Evolutionary conservation across 2,113 vertebrate species (phyloP).

Genomic region (Cottus gobio): DNA sequence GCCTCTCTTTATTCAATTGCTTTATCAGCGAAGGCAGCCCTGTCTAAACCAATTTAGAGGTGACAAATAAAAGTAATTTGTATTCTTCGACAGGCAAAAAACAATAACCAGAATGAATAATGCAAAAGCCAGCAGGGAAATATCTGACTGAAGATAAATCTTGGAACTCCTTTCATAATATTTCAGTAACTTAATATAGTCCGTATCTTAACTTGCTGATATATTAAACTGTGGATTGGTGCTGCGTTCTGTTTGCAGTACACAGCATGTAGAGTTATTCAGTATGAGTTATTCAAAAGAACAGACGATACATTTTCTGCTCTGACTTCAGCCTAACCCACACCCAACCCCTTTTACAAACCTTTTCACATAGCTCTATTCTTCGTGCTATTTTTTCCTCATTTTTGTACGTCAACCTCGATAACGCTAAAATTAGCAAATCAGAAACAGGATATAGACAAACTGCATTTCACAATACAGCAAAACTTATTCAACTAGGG

Average conservation of each 20-base stretch:
- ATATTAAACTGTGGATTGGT: conserved; percentile 20
- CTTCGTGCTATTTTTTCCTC: background rate
- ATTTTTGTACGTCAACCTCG: background rate
- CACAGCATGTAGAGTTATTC: conserved; percentile 10
- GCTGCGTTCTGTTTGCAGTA: conserved; percentile 20
- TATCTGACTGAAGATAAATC: conserved; percentile 46
- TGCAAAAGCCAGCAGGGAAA: conserved; percentile 48
- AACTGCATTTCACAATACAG: background rate
- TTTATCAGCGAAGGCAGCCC: conserved; percentile 48
- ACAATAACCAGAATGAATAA: conserved; percentile 54
- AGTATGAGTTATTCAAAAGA: background rate
- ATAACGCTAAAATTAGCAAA: background rate
- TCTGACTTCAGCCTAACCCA: background rate
- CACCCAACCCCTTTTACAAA: background rate
- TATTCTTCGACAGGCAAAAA: conserved; percentile 51
- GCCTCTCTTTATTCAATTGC: conserved; percentile 40
- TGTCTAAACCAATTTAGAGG: conserved; percentile 51
- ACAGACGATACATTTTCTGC: background rate
- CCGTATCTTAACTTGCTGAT: conserved; percentile 23
- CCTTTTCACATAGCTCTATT: background rate
- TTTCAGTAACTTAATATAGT: conserved; percentile 46
- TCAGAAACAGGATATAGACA: background rate
- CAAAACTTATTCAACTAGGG: background rate
- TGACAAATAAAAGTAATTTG: conserved; percentile 51
- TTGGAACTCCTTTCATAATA: conserved; percentile 25